phyloP scores from a whole-genome alignment of 2,797 vertebrate genomes.

The Decapterus maruadsi region DNA sequence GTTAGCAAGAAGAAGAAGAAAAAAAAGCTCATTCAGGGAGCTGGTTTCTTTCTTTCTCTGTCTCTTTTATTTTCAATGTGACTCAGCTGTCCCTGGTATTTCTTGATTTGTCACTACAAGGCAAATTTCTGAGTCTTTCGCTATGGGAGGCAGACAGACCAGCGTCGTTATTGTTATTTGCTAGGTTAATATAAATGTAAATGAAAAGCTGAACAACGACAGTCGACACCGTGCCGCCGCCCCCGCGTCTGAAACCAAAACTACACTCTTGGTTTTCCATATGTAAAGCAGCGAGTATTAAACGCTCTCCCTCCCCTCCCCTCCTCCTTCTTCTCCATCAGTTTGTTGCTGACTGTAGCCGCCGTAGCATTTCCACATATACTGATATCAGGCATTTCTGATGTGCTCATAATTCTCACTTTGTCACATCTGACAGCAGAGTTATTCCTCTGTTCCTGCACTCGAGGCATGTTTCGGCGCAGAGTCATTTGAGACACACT shows the following conservation, averaged over 20 bases:
- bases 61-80: not conserved
- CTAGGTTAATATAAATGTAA: slow-evolving; percentile 11
- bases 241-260: slow-evolving; percentile 1
- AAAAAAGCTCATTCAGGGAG: not conserved
- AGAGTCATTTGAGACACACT: slow-evolving; percentile 62
- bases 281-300: slow-evolving; percentile 26
- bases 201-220: not conserved
- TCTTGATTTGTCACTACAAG: too few species aligned
- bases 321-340: not conserved
- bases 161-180: slow-evolving; percentile 5
- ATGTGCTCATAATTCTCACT: slow-evolving; percentile 68
- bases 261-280: slow-evolving; percentile 22
- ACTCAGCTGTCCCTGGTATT: too few species aligned
- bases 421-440: slow-evolving; percentile 71
- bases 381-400: slow-evolving; percentile 53
- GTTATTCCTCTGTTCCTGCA: slow-evolving; percentile 64
- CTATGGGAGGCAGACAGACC: not conserved
- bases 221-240: not conserved
- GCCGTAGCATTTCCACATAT: slow-evolving; percentile 35
- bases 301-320: not conserved
- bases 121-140: not conserved
- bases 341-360: slow-evolving; percentile 42
- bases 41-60: not conserved
- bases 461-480: slow-evolving; percentile 57
- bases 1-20: not conserved